Evolutionary conservation across 2,113 vertebrate species (phyloP).

Genomic region (Tupaia chinensis): DNA sequence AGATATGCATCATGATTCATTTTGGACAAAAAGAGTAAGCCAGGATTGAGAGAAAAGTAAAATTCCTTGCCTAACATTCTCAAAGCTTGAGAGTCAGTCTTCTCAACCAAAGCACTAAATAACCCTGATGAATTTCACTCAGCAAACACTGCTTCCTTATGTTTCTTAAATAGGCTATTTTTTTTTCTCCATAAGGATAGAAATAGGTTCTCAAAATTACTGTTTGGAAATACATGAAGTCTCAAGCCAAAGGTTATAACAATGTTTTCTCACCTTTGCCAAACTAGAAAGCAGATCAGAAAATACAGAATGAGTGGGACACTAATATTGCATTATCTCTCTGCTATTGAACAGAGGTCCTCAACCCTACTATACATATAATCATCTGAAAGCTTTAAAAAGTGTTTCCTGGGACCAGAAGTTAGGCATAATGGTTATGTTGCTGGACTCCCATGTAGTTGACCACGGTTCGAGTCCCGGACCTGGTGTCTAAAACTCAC

Average conservation of each 20-base stretch:
- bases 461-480: no score
- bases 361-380: neutral
- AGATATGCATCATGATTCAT: neutral
- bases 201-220: neutral
- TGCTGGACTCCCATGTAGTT: no score
- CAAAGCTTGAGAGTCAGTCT: neutral
- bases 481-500: no score
- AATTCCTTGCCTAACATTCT: neutral
- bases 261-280: neutral
- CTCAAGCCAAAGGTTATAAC: neutral
- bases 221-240: neutral
- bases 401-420: neutral
- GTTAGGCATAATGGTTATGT: no score
- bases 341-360: neutral
- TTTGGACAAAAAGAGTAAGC: neutral
- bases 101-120: neutral
- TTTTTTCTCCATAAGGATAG: neutral
- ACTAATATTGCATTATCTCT: neutral
- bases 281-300: neutral
- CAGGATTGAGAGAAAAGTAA: neutral
- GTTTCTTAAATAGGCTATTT: neutral
- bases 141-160: neutral
- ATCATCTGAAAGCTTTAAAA: neutral
- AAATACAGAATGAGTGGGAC: neutral
- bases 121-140: neutral